Evolutionary conservation across 2,888 invertebrate genomes (phyloP), one percentile per base, ranked within the genome.

Genomic region (Chydorus sphaericus): DNA sequence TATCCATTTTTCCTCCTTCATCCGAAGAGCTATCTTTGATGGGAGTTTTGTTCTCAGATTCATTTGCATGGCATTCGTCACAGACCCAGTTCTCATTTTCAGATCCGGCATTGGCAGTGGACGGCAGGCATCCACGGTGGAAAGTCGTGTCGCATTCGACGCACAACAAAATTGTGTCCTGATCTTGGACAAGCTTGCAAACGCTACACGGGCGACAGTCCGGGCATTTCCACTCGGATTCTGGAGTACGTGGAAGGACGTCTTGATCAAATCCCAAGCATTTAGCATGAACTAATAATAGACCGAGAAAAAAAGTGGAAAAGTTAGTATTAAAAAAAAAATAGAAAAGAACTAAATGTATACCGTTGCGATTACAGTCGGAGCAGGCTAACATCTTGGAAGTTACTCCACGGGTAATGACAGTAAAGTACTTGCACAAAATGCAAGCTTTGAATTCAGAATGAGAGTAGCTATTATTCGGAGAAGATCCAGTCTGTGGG

Each of bases 161-260:
- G 11, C 54, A 54, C 2, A 53, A 28, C 48, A 54, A 39, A 16
- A 44, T 20, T n/a, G 54, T 48, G 23, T 44, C 44, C 54, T 66
- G 64, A 58, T 69, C 68, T 18, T 65, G 68, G 79, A 67, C 80
- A 71, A 87, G 85, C 63, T 79, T 80, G 66, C 90, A 91, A 38
- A 86, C 74, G 48, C 79, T 79, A 70, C 93, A 93, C 11, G 81
- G 85, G 70, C 89, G 91, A 65, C 92, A 93, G 66, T 86, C 83
- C 54, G 85, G 84, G 67, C 93, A 93, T 64, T 88, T 89, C 87
- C 88, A 93, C 3, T 68, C 67, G 10, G 66, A 66, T 58, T 64
- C 62, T 33, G 66, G 23, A n/a, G 18, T 16, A 7, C 44, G 44
- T 14, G 44, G 44, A 14, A 44, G 26, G 4, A 44, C 20, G 26